phyloP scores from a whole-genome alignment of 2,888 invertebrate genomes.

The Caenorhabditis virilis region DNA sequence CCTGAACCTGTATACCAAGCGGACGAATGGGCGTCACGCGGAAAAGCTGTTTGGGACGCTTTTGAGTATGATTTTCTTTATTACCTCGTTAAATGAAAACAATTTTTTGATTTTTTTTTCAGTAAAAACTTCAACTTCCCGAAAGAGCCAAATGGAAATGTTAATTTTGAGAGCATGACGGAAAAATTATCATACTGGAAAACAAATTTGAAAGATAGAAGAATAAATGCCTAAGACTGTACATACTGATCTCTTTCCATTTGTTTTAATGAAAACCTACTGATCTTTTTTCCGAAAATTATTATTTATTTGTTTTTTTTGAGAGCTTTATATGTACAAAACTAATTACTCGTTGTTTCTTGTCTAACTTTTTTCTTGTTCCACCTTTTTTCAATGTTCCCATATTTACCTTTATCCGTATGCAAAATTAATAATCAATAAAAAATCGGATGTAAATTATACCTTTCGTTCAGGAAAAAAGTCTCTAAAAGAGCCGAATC shows the following conservation, averaged over 20 bases:
- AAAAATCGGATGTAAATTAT: too few relatives aligned
- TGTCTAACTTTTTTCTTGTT: too few relatives aligned
- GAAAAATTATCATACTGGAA: not conserved
- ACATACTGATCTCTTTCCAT: not conserved
- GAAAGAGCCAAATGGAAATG: not conserved
- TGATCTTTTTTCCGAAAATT: too few relatives aligned
- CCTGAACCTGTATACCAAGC: slow-evolving; percentile 61
- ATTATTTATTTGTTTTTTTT: not conserved
- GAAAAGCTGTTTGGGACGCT: slow-evolving; percentile 29
- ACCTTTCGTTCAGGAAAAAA: too few relatives aligned
- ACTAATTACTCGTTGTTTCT: too few relatives aligned
- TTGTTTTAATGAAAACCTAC: too few relatives aligned
- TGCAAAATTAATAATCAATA: too few relatives aligned
- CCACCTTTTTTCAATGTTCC: too few relatives aligned
- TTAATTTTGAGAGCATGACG: slow-evolving; percentile 1
- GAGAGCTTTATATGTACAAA: not conserved
- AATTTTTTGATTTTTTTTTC: not conserved
- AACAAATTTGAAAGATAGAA: not conserved
- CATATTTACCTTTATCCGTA: too few relatives aligned
- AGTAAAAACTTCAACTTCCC: not conserved
- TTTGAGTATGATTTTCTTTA: slow-evolving; percentile 3
- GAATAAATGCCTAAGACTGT: not conserved
- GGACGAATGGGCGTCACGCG: slow-evolving; percentile 61
- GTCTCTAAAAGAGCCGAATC: too few relatives aligned
- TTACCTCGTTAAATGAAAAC: not conserved